phyloP scores from a whole-genome alignment of 2,797 vertebrate species.

The Enteromius treurensis region DNA sequence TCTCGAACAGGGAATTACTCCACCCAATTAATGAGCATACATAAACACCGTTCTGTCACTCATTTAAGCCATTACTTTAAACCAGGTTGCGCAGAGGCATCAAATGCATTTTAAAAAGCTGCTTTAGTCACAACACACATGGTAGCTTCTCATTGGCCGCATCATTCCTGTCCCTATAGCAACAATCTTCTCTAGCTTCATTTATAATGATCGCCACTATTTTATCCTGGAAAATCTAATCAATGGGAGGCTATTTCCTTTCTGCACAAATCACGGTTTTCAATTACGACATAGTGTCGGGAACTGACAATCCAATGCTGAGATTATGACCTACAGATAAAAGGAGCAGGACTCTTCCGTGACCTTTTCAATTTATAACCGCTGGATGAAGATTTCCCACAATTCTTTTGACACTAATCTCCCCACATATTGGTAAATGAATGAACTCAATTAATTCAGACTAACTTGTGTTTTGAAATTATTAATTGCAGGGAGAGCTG shows the following conservation, averaged over 20 bases:
- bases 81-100: conserved; percentile 6
- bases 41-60: conserved; percentile 19
- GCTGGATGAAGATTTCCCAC: background rate
- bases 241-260: conserved; percentile 34
- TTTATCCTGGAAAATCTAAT: conserved; percentile 37
- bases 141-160: conserved; percentile 7
- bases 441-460: background rate
- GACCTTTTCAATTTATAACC: background rate
- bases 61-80: conserved; percentile 26
- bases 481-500: background rate
- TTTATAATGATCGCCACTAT: conserved; percentile 37
- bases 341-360: background rate
- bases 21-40: conserved; percentile 28
- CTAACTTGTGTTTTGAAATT: background rate
- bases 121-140: conserved; percentile 11
- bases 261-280: conserved; percentile 11
- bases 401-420: background rate
- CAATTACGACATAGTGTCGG: conserved; percentile 2
- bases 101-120: conserved; percentile 12
- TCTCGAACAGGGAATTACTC: conserved; percentile 28
- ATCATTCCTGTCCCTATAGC: conserved; percentile 33
- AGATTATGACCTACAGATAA: background rate
- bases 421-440: background rate
- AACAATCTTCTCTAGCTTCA: conserved; percentile 38
- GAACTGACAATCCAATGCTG: background rate